These are phyloP conservation scores for Carassius auratus DNA, from an alignment of 2,113 vertebrate genomes.

Conservation along the genomic window DNA sequence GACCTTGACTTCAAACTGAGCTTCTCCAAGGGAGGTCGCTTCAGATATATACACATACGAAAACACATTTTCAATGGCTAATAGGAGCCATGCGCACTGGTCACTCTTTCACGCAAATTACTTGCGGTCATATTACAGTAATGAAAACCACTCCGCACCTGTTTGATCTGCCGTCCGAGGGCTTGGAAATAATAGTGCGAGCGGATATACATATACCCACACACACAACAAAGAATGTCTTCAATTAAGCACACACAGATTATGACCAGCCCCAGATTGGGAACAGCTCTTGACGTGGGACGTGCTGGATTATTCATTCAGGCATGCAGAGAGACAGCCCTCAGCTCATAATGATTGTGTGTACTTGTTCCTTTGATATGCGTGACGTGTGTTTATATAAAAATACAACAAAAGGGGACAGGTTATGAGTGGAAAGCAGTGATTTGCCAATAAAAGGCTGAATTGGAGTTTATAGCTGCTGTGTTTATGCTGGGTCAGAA, in stretches of 20 bases:
- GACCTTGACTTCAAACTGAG: conserved; percentile 59
- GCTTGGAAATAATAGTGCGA: not conserved
- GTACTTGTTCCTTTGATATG: conserved; percentile 4
- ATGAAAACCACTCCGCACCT: conserved; percentile 38
- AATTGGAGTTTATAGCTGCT: conserved; percentile 33
- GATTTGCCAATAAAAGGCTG: conserved; percentile 39
- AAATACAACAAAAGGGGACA: conserved; percentile 19
- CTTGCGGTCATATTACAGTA: conserved; percentile 17
- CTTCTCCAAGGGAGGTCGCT: conserved; percentile 3
- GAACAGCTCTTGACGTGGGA: not conserved
- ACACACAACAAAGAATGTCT: conserved; percentile 10
- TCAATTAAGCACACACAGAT: conserved; percentile 9
- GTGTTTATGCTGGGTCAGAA: conserved; percentile 37
- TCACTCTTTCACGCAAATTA: conserved; percentile 9
- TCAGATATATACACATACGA: conserved; percentile 28
- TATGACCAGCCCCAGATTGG: not conserved
- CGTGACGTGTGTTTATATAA: conserved; percentile 16
- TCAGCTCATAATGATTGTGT: conserved; percentile 4
- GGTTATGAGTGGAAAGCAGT: conserved; percentile 26
- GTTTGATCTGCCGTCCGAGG: not conserved
- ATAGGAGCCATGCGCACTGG: conserved; percentile 21
- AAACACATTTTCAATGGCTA: conserved; percentile 6
- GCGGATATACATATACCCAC: conserved; percentile 35
- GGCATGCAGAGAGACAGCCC: conserved; percentile 7
- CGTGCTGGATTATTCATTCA: conserved; percentile 9